These are phyloP conservation scores for Melitaea athalia DNA, from an alignment of 2,888 invertebrate genomes.

Conservation along the genomic window DNA sequence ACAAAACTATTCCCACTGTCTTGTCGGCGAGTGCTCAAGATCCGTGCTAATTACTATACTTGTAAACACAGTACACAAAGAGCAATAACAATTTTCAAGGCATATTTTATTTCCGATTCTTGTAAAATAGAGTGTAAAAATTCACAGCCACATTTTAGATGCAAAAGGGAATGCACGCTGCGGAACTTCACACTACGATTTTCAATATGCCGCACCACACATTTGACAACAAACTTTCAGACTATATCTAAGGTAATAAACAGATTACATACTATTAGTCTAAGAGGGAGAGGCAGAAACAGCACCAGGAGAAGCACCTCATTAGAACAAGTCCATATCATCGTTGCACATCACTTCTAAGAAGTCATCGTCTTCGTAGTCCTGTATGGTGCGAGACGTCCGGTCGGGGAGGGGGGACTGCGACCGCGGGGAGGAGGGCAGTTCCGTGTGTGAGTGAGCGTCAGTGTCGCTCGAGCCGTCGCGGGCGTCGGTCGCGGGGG, in stretches of 20 bases:
- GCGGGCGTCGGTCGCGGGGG: slow-evolving; percentile 88
- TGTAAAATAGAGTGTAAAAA: slow-evolving; percentile 33
- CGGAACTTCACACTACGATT: background rate
- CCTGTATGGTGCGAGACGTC: slow-evolving; percentile 55
- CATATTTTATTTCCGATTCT: slow-evolving; percentile 21
- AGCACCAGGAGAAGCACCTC: slow-evolving; percentile 26
- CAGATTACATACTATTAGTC: slow-evolving; percentile 13
- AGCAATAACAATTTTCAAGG: slow-evolving; percentile 23
- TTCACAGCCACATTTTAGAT: slow-evolving; percentile 35
- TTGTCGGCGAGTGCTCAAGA: too few species aligned
- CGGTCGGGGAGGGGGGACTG: slow-evolving; percentile 51
- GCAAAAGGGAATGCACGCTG: slow-evolving; percentile 26
- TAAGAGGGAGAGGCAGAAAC: slow-evolving; percentile 17
- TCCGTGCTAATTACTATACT: too few species aligned
- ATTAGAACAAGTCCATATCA: slow-evolving; percentile 87
- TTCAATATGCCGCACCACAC: slow-evolving; percentile 13
- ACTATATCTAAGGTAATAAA: slow-evolving; percentile 18
- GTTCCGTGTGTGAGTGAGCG: slow-evolving; percentile 74
- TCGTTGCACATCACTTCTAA: slow-evolving; percentile 87
- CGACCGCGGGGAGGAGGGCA: slow-evolving; percentile 39
- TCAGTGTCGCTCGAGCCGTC: slow-evolving; percentile 86
- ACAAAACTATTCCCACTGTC: too few species aligned
- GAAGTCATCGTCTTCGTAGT: slow-evolving; percentile 86
- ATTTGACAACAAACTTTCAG: slow-evolving; percentile 15
- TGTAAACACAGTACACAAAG: slow-evolving; percentile 1